Evolutionary conservation across 2,113 vertebrate genomes (phyloP).

Genomic region (Amphiprion ocellaris): DNA sequence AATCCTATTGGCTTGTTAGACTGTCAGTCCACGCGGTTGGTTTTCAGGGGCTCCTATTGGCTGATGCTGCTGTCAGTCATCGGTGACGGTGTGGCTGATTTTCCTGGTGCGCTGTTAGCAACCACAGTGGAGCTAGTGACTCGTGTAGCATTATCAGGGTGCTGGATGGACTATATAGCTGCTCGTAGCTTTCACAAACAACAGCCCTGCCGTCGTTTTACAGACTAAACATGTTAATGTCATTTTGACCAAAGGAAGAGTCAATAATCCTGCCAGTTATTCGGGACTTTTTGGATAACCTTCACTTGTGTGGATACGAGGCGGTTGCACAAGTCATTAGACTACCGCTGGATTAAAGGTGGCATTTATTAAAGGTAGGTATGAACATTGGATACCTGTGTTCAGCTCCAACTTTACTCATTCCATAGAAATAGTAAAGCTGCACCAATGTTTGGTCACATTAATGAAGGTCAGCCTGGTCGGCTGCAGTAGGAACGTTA

Average conservation of each 20-base stretch:
- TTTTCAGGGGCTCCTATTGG: conserved; percentile 64
- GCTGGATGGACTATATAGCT: background rate
- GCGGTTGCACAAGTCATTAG: background rate
- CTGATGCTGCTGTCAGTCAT: conserved; percentile 52
- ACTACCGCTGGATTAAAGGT: background rate
- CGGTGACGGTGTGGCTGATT: conserved; percentile 27
- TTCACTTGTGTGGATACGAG: conserved; percentile 4
- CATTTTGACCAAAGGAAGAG: background rate
- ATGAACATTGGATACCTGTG: background rate
- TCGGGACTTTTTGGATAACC: background rate
- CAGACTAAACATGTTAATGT: background rate
- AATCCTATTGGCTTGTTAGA: conserved; percentile 63
- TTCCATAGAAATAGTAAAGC: too few relatives aligned
- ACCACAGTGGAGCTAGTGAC: background rate
- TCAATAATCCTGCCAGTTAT: too few relatives aligned
- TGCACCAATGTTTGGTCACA: background rate
- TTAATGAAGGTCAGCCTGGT: conserved; percentile 28
- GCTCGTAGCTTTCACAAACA: too few relatives aligned
- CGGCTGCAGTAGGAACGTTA: background rate
- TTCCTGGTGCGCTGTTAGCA: conserved; percentile 68
- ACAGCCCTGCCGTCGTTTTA: background rate
- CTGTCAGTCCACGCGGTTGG: conserved; percentile 47
- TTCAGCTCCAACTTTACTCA: background rate
- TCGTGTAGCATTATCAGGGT: background rate
- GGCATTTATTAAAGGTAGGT: conserved; percentile 18